Evolutionary conservation across 2,888 invertebrate species (phyloP).

Genomic region (Ctena decussata): DNA sequence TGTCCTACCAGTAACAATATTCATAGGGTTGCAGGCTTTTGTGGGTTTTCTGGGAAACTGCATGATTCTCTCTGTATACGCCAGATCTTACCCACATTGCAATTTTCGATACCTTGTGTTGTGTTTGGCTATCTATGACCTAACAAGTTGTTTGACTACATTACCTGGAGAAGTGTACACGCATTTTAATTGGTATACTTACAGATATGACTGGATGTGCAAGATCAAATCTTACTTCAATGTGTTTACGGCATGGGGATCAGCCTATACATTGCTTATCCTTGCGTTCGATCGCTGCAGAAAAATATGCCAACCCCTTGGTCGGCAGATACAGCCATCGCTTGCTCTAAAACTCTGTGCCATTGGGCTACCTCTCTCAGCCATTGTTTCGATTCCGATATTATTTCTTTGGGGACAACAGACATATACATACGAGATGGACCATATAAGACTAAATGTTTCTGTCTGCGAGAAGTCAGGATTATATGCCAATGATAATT

Average conservation of each 20-base stretch:
- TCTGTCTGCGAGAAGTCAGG: constrained; percentile 17
- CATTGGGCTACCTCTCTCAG: neutral
- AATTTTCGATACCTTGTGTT: constrained; percentile 59
- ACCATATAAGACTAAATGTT: neutral
- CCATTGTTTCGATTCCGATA: neutral
- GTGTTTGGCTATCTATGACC: constrained; percentile 7
- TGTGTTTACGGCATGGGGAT: constrained; percentile 15
- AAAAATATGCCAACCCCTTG: constrained; percentile 29
- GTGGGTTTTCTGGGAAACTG: constrained; percentile 51
- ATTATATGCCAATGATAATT: neutral
- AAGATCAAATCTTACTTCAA: constrained; percentile 41
- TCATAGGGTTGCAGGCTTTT: constrained; percentile 45
- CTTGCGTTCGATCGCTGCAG: constrained; percentile 15
- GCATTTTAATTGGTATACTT: constrained; percentile 37
- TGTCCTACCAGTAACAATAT: constrained; percentile 55
- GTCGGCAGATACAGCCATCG: constrained; percentile 10
- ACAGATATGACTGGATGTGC: constrained; percentile 51
- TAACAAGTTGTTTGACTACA: constrained; percentile 12
- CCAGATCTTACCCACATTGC: constrained; percentile 19
- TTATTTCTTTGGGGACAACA: constrained; percentile 23
- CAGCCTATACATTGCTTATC: constrained; percentile 11
- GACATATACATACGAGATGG: neutral
- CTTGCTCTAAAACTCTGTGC: constrained; percentile 12
- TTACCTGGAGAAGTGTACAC: constrained; percentile 5
- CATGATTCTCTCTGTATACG: constrained; percentile 45